Percentiles rank a stretch among this genome's conserved stretches.
Evolutionary conservation across 2,113 vertebrate genomes (phyloP).

Genomic region (Muntiacus muntjak): DNA sequence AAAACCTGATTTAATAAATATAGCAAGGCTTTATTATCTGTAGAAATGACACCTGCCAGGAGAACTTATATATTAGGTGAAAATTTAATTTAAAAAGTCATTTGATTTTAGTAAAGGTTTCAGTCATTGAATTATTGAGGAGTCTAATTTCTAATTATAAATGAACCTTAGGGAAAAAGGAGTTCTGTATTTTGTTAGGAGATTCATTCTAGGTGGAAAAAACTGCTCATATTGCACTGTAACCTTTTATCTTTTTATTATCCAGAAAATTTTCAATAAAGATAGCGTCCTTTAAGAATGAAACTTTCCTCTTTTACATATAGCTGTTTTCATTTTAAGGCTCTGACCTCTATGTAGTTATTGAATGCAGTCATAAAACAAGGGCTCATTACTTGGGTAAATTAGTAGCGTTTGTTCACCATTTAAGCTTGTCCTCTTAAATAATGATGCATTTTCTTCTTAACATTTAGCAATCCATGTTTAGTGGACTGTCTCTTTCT

Average conservation of each 20-base stretch:
- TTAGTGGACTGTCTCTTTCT: constrained; percentile 7
- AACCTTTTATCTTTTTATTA: constrained; percentile 38
- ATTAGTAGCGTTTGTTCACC: constrained; percentile 3
- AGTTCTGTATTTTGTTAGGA: constrained; percentile 39
- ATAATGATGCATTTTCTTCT: not conserved
- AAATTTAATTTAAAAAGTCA: constrained; percentile 58
- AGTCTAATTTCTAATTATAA: constrained; percentile 65
- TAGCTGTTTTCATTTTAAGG: constrained; percentile 31
- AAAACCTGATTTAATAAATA: constrained; percentile 33
- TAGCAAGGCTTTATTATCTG: constrained; percentile 48
- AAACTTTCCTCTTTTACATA: not conserved
- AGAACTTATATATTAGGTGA: constrained; percentile 25
- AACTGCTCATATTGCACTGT: not conserved
- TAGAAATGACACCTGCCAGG: not conserved
- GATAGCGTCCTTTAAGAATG: constrained; percentile 44
- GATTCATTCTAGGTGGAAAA: not conserved
- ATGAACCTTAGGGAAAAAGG: constrained; percentile 49
- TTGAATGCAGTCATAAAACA: not conserved
- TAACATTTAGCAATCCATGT: not conserved
- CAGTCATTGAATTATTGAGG: constrained; percentile 31
- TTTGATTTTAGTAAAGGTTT: constrained; percentile 65
- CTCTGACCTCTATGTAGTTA: not conserved
- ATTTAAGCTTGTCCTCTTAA: constrained; percentile 22
- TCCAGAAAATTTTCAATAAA: constrained; percentile 43
- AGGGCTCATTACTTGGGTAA: not conserved